Base-by-base conservation (phyloP, 2,113 vertebrate species). In the Sakesphorus luctuosus region DNA sequence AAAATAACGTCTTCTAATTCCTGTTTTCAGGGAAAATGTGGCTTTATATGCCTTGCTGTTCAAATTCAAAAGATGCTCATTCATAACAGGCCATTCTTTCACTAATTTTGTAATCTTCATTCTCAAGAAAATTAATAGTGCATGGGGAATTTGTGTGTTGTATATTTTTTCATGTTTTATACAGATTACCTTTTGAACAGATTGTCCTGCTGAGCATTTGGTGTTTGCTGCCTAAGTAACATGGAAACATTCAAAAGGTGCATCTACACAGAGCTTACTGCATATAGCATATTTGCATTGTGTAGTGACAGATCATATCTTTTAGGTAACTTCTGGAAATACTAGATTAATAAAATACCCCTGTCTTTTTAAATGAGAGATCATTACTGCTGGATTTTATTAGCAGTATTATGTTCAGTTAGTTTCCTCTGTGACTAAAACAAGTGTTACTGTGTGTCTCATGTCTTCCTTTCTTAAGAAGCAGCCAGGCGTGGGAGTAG, bases 381-480 rank as follows among this genome's bases (percentile, higher is more conserved):
- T 82, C 21, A 40, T 29, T 75, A 16, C 26, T 83, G 38, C 46
- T 69, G 19, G 0, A 26, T 18, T 77, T 58, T 76, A 35, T 75
- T 84, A 82, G 19, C 56, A 74, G 43, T 65, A 28, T 77, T 86
- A 53, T 50, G 53, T 87, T 91, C 78, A 52, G 56, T 96, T 97
- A 43, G 35, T 94, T 97, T 96, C 76, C 87, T 85, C 71, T 94
- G 46, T 83, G 94, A 94, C 87, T 95, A 78, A 95, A 96, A 50
- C 26, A 83, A 87, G 72, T 43, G 63, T 90, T 93, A 61, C 31
- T 46, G 7, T 65, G 65, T 96, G 65, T 80, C 68, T 95, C 85
- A 96, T 7, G 12, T 75, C 63, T 93, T 95, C 89, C 90, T 90
- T 97, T 96, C 87, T 86, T 50, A 35, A 93, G 95, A 96, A 96